These are phyloP conservation scores for Nephrocerus scutellatus DNA, from an alignment of 2,888 invertebrate genomes.

Conservation along the genomic window DNA sequence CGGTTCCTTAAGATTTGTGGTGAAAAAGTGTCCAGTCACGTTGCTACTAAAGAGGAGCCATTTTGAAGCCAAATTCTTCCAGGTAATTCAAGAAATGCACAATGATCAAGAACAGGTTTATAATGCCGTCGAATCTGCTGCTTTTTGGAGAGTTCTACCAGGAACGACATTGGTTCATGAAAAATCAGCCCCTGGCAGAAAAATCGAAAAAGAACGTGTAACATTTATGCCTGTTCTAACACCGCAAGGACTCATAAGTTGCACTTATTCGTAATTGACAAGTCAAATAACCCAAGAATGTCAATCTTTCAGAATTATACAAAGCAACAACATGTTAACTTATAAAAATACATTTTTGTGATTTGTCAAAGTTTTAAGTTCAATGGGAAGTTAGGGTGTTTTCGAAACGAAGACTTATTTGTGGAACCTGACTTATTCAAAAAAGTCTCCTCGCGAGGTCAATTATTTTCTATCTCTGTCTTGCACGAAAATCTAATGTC, in stretches of 20 bases:
- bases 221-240: constrained; percentile 23
- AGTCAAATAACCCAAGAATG: constrained; percentile 18
- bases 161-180: constrained; percentile 18
- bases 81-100: constrained; percentile 15
- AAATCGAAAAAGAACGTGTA: constrained; percentile 20
- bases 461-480: too few relatives aligned
- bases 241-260: constrained; percentile 23
- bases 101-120: constrained; percentile 21
- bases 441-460: too few relatives aligned
- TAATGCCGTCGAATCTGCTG: constrained; percentile 23
- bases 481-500: too few relatives aligned
- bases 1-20: constrained; percentile 17
- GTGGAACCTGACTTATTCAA: too few relatives aligned
- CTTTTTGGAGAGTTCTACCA: constrained; percentile 25
- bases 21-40: constrained; percentile 14
- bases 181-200: constrained; percentile 13
- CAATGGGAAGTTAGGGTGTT: too few relatives aligned
- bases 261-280: constrained; percentile 15
- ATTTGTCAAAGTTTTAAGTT: too few relatives aligned
- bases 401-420: too few relatives aligned
- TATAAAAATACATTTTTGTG: too few relatives aligned
- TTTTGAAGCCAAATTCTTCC: constrained; percentile 9
- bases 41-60: constrained; percentile 8
- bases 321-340: too few relatives aligned
- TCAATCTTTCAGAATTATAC: constrained; percentile 20